Conservation (phyloP, 2,113 vertebrate species). For the Nymphicus hollandicus region DNA sequence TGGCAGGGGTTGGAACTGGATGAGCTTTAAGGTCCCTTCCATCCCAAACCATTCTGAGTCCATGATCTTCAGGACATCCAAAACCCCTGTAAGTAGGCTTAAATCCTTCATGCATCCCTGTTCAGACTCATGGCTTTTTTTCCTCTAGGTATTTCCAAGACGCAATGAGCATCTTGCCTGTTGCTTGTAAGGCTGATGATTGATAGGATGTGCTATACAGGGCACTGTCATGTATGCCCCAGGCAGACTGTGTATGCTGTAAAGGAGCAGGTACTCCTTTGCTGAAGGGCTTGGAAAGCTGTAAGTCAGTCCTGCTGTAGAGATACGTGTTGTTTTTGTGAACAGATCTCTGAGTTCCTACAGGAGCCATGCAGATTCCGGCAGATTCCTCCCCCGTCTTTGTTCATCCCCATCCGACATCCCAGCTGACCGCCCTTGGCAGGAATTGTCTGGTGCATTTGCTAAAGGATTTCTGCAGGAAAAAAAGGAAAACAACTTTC, state of each 20-base stretch:
- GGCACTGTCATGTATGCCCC: fast-evolving
- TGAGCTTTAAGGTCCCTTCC: background rate
- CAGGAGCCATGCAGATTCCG: background rate
- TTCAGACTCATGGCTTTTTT: background rate
- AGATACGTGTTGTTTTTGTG: background rate
- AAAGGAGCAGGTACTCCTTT: background rate
- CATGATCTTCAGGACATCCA: background rate
- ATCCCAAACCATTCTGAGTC: background rate
- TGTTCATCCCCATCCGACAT: background rate
- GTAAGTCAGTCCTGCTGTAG: background rate
- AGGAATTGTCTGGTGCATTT: background rate
- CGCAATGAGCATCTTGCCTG: background rate
- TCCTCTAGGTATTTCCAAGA: background rate
- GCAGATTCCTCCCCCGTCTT: background rate
- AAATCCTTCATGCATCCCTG: background rate
- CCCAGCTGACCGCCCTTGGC: background rate
- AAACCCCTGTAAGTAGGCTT: background rate
- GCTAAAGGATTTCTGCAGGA: background rate
- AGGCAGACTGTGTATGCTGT: background rate
- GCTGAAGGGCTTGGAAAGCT: background rate
- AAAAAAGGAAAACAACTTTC: background rate
- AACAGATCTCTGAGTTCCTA: background rate
- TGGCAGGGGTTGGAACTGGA: background rate
- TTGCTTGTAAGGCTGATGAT: background rate
- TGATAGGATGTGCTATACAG: fast-evolving